Evolutionary conservation across 2,797 vertebrate genomes (phyloP).

Genomic region (Melanotaenia pygmaea): DNA sequence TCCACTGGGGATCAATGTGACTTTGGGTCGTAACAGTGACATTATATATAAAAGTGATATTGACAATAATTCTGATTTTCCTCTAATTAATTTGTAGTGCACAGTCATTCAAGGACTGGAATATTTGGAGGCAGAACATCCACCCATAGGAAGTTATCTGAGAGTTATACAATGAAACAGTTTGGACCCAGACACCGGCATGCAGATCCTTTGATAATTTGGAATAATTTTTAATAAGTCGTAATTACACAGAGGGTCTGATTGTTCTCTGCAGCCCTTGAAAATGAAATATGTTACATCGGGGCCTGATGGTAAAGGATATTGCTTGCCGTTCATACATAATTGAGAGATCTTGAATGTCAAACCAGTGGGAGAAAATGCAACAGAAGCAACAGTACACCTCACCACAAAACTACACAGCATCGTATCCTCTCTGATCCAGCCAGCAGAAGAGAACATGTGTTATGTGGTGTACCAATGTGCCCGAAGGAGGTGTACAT

Average conservation of each 20-base stretch:
- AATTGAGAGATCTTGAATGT: constrained; percentile 90
- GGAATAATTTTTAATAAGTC: constrained; percentile 88
- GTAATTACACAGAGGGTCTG: constrained; percentile 86
- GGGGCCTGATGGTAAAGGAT: constrained; percentile 87
- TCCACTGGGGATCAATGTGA: constrained; percentile 43
- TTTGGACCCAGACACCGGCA: constrained; percentile 81
- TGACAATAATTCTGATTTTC: constrained; percentile 47
- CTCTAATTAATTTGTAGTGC: constrained; percentile 63
- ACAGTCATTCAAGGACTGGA: constrained; percentile 61
- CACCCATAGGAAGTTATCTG: constrained; percentile 71
- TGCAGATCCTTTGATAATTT: constrained; percentile 85
- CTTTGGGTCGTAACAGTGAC: background rate
- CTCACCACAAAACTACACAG: constrained; percentile 79
- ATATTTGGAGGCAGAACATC: constrained; percentile 68
- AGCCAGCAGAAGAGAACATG: constrained; percentile 70
- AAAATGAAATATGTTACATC: constrained; percentile 88
- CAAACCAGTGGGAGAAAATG: constrained; percentile 88
- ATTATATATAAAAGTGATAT: too few relatives aligned
- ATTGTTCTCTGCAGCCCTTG: constrained; percentile 86
- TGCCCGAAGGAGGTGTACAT: constrained; percentile 70
- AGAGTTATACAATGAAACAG: constrained; percentile 64
- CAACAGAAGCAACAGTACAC: constrained; percentile 83
- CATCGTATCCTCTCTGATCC: constrained; percentile 65
- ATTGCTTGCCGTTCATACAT: constrained; percentile 90
- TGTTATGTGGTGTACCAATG: constrained; percentile 80